phyloP scores from a whole-genome alignment of 2,888 invertebrate species.

The Beris morrisii region DNA sequence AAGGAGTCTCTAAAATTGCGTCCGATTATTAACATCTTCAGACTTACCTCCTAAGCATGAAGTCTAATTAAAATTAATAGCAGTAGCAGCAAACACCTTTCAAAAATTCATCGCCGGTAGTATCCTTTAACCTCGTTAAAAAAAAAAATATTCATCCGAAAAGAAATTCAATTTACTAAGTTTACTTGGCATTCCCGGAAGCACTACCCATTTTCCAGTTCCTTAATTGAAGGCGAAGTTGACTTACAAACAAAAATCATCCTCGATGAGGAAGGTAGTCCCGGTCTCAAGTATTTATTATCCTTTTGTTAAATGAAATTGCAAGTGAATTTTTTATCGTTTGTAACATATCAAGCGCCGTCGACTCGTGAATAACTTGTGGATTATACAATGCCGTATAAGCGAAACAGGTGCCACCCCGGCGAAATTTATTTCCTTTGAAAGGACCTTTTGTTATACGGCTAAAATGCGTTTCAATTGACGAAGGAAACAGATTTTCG shows the following conservation, averaged over 20 bases:
- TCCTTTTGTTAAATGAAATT: constrained; percentile 37
- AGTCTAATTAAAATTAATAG: too few relatives aligned
- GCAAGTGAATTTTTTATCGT: constrained; percentile 36
- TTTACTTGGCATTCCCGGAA: not conserved
- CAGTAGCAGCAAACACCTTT: too few relatives aligned
- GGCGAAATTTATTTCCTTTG: constrained; percentile 17
- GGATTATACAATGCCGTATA: not conserved
- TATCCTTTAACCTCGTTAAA: too few relatives aligned
- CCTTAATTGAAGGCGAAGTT: not conserved
- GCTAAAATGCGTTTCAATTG: constrained; percentile 27
- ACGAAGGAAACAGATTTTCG: constrained; percentile 4
- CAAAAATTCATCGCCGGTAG: too few relatives aligned
- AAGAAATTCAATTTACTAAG: constrained; percentile 6
- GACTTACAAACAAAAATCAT: constrained; percentile 1
- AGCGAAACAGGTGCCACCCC: constrained; percentile 5
- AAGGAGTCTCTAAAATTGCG: too few relatives aligned
- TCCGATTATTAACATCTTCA: too few relatives aligned
- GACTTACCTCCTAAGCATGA: too few relatives aligned
- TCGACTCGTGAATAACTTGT: not conserved
- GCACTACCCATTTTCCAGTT: not conserved
- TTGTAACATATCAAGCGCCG: constrained; percentile 30
- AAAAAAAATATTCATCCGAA: not conserved
- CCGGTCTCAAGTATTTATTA: constrained; percentile 34
- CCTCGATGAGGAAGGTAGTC: not conserved
- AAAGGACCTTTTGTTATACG: constrained; percentile 33